phyloP scores from a whole-genome alignment of 1,140 invertebrate species.

The Elymnias hypermnestra region DNA sequence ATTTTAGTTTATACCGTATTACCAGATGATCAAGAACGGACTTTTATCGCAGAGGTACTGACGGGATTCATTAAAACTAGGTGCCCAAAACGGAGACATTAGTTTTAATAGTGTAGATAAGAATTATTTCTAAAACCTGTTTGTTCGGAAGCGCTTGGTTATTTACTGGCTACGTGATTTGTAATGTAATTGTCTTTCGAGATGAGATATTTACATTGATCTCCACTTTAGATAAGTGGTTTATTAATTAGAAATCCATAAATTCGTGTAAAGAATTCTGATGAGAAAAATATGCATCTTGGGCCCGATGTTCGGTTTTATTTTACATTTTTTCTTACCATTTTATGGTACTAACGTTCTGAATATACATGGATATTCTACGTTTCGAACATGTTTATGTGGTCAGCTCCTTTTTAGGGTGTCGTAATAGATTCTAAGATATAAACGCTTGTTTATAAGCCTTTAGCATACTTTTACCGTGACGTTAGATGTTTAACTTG shows the following conservation, averaged over 20 bases:
- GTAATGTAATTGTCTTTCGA: constrained; percentile 35
- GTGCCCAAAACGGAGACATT: constrained; percentile 36
- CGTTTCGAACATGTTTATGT: not conserved
- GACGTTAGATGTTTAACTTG: too few species aligned
- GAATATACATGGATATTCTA: constrained; percentile 1
- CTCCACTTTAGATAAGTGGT: constrained; percentile 36
- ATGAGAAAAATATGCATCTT: constrained; percentile 22
- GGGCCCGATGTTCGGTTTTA: not conserved
- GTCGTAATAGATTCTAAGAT: too few species aligned
- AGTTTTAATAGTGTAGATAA: constrained; percentile 36
- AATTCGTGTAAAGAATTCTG: constrained; percentile 30
- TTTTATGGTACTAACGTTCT: not conserved
- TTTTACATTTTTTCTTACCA: constrained; percentile 3
- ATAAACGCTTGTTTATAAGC: too few species aligned
- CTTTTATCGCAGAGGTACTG: constrained; percentile 15
- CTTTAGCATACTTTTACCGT: too few species aligned
- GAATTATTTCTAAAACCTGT: constrained; percentile 29
- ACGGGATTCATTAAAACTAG: constrained; percentile 26
- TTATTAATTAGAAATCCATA: constrained; percentile 42
- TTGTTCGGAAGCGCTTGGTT: constrained; percentile 22
- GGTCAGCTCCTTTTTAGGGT: not conserved
- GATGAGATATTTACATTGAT: constrained; percentile 33
- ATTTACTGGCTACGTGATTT: constrained; percentile 32
- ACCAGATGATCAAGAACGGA: constrained; percentile 9
- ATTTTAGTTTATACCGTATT: too few species aligned